phyloP scores from a whole-genome alignment of 2,113 vertebrate species.

The Prochilodus magdalenae region DNA sequence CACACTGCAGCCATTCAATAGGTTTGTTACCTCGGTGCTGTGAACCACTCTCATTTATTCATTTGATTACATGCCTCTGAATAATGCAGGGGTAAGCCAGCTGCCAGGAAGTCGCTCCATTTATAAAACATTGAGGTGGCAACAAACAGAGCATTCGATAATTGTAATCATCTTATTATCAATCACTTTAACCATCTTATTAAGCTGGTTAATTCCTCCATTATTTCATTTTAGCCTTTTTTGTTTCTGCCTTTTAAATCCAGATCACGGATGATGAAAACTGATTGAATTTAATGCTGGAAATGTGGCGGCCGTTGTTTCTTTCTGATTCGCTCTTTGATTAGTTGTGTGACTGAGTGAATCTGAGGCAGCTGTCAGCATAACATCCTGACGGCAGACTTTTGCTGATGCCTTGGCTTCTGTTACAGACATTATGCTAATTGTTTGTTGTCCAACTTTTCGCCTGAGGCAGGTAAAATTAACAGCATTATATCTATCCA shows the following conservation, averaged over 20 bases:
- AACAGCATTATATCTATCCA: slow-evolving; percentile 15
- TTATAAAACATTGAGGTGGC: slow-evolving; percentile 38
- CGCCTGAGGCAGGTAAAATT: slow-evolving; percentile 31
- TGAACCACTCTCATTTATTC: slow-evolving; percentile 39
- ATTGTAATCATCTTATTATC: slow-evolving; percentile 40
- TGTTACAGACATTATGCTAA: slow-evolving; percentile 9
- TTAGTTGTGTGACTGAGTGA: background rate
- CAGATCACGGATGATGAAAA: background rate
- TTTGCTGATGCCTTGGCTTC: background rate
- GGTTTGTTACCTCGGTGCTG: slow-evolving; percentile 38
- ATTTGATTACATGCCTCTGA: slow-evolving; percentile 44
- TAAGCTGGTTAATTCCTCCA: background rate
- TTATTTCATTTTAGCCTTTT: background rate
- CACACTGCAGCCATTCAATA: slow-evolving; percentile 45
- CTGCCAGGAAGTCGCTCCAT: slow-evolving; percentile 6
- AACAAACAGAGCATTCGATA: slow-evolving; percentile 28
- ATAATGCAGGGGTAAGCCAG: slow-evolving; percentile 41
- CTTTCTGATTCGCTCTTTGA: background rate
- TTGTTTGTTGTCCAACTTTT: slow-evolving; percentile 8
- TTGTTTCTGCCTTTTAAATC: background rate
- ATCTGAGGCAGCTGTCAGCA: background rate
- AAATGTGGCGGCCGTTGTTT: slow-evolving; percentile 4
- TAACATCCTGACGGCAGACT: background rate
- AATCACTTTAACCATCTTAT: slow-evolving; percentile 36
- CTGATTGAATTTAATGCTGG: background rate